Percentiles rank a stretch among this genome's conserved stretches.
These are phyloP conservation scores for Enchytraeus crypticus DNA, from an alignment of 2,888 invertebrate species.

Conservation along the genomic window DNA sequence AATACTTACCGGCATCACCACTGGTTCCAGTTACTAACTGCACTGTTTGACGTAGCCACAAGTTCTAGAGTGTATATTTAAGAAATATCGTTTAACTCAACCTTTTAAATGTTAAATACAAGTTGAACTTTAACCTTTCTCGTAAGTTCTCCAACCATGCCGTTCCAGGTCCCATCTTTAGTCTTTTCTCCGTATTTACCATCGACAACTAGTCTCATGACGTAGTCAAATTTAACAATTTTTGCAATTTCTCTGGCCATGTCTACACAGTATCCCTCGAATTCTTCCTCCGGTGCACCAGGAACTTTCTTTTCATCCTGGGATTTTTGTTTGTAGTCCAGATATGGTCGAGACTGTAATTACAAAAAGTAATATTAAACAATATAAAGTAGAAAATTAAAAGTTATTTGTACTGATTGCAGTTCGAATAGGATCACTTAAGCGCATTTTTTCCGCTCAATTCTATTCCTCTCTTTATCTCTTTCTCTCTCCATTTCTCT, in stretches of 20 bases:
- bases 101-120: too few relatives aligned
- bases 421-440: too few relatives aligned
- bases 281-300: constrained; percentile 75
- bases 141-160: constrained; percentile 47
- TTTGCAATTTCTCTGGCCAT: constrained; percentile 44
- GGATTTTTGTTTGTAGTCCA: constrained; percentile 31
- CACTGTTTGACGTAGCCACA: too few relatives aligned
- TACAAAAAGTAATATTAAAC: not conserved
- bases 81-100: too few relatives aligned
- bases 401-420: not conserved
- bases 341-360: constrained; percentile 31
- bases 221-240: constrained; percentile 46
- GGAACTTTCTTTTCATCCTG: constrained; percentile 35
- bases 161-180: constrained; percentile 41
- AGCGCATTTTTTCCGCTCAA: too few relatives aligned
- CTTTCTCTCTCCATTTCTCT: too few relatives aligned
- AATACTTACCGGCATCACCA: too few relatives aligned
- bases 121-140: constrained; percentile 33
- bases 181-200: constrained; percentile 24
- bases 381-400: not conserved
- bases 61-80: too few relatives aligned
- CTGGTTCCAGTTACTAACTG: too few relatives aligned
- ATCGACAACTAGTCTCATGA: constrained; percentile 26
- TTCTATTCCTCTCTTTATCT: too few relatives aligned
- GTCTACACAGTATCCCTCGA: constrained; percentile 51